phyloP scores from a whole-genome alignment of 2,888 invertebrate genomes.

The Hylaea fasciaria region DNA sequence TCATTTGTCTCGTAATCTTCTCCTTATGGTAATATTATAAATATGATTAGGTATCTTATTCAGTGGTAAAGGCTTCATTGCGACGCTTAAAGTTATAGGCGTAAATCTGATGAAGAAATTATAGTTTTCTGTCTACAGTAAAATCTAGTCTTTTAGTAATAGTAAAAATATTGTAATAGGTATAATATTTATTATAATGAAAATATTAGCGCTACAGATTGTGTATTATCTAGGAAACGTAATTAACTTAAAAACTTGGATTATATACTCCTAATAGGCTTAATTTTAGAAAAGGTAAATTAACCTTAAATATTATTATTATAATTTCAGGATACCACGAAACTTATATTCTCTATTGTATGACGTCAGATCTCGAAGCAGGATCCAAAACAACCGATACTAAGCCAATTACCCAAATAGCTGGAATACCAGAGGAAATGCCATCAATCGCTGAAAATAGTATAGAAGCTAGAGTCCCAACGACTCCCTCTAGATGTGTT shows the following conservation, averaged over 20 bases:
- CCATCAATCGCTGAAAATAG: slow-evolving; percentile 12
- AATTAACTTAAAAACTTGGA: no score
- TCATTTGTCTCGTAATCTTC: no score
- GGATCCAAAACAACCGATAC: neutral
- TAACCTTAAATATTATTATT: slow-evolving; percentile 25
- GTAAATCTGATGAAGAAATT: neutral
- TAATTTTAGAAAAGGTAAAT: neutral
- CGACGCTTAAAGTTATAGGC: neutral
- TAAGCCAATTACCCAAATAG: neutral
- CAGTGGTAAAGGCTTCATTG: neutral
- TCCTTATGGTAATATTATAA: neutral
- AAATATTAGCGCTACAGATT: no score
- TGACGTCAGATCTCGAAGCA: slow-evolving; percentile 41
- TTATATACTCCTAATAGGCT: no score
- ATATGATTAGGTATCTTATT: neutral
- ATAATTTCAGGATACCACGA: slow-evolving; percentile 50
- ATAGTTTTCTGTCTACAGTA: no score
- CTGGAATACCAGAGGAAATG: neutral
- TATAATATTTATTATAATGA: no score
- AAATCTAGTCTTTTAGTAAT: no score
- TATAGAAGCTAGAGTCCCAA: slow-evolving; percentile 1
- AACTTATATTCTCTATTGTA: slow-evolving; percentile 54
- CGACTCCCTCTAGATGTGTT: slow-evolving; percentile 4
- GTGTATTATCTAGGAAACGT: no score
- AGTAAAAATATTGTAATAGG: no score